Evolutionary conservation across 2,113 vertebrate genomes (phyloP).

Genomic region (Pardalotus punctatus): DNA sequence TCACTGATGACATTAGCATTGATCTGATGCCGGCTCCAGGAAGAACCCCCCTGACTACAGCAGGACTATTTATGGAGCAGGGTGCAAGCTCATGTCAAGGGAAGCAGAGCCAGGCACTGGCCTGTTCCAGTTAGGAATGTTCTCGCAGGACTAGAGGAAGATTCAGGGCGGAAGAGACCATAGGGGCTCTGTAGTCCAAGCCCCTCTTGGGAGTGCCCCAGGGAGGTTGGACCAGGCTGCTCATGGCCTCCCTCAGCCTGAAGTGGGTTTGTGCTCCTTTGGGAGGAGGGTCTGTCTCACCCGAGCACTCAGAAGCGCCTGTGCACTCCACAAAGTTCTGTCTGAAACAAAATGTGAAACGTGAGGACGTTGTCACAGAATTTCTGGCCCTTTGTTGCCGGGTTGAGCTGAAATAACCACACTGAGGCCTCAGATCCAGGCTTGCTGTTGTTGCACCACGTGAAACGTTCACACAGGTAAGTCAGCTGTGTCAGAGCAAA

Average conservation of each 20-base stretch:
- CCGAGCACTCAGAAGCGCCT: not conserved
- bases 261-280: not conserved
- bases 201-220: not conserved
- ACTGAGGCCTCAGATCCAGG: not conserved
- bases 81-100: not conserved
- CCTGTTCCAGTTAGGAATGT: not conserved
- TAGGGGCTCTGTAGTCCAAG: fast-evolving
- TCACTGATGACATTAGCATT: not conserved
- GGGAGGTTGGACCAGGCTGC: not conserved
- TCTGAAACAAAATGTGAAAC: not conserved
- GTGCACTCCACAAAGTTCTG: not conserved
- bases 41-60: not conserved
- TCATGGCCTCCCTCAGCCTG: not conserved
- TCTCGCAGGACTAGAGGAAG: not conserved
- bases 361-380: fast-evolving
- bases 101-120: not conserved
- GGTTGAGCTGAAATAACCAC: not conserved
- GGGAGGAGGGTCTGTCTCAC: not conserved
- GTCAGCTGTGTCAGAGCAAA: not conserved
- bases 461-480: not conserved
- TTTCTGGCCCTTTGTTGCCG: not conserved
- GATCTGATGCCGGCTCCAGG: not conserved
- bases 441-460: not conserved
- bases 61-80: not conserved
- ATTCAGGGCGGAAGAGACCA: not conserved